These are phyloP conservation scores for Clunio marinus DNA, from an alignment of 2,888 invertebrate genomes.

Conservation along the genomic window DNA sequence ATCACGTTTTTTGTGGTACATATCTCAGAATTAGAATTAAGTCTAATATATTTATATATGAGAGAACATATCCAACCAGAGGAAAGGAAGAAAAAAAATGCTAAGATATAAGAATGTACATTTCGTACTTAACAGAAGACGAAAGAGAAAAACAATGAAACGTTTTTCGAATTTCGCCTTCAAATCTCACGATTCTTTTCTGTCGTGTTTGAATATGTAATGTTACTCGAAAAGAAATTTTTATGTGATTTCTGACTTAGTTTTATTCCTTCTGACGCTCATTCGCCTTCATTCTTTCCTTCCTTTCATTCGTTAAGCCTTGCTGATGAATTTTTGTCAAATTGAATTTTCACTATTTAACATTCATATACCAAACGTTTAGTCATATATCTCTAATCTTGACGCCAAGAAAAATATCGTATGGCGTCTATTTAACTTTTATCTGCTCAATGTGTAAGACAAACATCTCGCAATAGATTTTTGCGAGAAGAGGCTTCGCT, in stretches of 20 bases:
- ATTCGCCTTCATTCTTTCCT: background rate
- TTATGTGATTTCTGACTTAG: slow-evolving; percentile 15
- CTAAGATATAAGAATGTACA: background rate
- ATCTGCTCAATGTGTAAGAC: background rate
- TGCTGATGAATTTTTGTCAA: slow-evolving; percentile 38
- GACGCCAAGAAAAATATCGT: slow-evolving; percentile 9
- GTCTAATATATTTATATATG: slow-evolving; percentile 23
- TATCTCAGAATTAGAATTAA: slow-evolving; percentile 39
- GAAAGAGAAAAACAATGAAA: slow-evolving; percentile 27
- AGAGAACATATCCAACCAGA: no score
- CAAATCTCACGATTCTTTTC: slow-evolving; percentile 29
- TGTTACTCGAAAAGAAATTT: slow-evolving; percentile 13
- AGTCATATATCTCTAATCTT: slow-evolving; percentile 37
- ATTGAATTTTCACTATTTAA: slow-evolving; percentile 39
- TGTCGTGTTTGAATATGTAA: slow-evolving; percentile 38
- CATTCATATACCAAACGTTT: slow-evolving; percentile 35
- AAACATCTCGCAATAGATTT: slow-evolving; percentile 18
- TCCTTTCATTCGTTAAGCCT: slow-evolving; percentile 19
- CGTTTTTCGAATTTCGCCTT: slow-evolving; percentile 36
- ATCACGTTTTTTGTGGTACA: slow-evolving; percentile 38
- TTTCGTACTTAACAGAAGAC: background rate
- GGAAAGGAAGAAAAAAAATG: background rate
- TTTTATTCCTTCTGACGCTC: background rate
- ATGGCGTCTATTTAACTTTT: slow-evolving; percentile 35
- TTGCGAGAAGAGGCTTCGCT: no score